phyloP scores from a whole-genome alignment of 2,797 vertebrate genomes.

The Tarsius wallacei region DNA sequence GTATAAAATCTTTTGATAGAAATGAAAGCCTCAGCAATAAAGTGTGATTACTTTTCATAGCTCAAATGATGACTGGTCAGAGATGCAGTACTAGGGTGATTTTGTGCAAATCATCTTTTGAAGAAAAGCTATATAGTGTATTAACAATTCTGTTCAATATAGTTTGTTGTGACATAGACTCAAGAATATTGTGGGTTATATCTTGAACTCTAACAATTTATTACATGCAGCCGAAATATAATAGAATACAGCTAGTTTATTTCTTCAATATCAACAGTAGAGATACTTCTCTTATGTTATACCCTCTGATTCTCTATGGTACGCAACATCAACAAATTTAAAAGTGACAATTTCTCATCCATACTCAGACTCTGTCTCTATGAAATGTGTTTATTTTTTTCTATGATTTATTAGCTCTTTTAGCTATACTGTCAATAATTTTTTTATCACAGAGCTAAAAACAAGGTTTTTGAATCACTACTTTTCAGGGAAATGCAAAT shows the following conservation, averaged over 20 bases:
- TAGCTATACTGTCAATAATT: neutral
- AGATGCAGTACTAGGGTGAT: constrained; percentile 30
- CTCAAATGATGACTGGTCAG: constrained; percentile 54
- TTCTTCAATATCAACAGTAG: neutral
- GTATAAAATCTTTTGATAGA: constrained; percentile 69
- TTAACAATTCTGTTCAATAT: neutral
- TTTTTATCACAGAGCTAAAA: neutral
- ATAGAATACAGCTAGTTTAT: neutral
- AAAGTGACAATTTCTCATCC: neutral
- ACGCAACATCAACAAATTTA: neutral
- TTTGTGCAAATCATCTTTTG: constrained; percentile 26
- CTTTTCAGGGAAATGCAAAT: neutral
- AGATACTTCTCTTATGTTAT: neutral
- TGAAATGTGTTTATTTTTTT: neutral
- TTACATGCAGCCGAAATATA: neutral
- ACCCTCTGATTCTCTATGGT: neutral
- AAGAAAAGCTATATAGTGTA: neutral
- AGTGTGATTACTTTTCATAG: constrained; percentile 42
- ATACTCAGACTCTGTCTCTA: neutral
- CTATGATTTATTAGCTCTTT: neutral
- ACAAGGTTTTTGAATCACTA: neutral
- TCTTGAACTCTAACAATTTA: neutral
- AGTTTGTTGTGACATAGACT: neutral
- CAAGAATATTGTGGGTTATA: neutral
- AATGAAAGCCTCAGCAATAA: constrained; percentile 65